These are phyloP conservation scores for Nemoura dubitans DNA, from an alignment of 2,888 invertebrate genomes.

Conservation along the genomic window DNA sequence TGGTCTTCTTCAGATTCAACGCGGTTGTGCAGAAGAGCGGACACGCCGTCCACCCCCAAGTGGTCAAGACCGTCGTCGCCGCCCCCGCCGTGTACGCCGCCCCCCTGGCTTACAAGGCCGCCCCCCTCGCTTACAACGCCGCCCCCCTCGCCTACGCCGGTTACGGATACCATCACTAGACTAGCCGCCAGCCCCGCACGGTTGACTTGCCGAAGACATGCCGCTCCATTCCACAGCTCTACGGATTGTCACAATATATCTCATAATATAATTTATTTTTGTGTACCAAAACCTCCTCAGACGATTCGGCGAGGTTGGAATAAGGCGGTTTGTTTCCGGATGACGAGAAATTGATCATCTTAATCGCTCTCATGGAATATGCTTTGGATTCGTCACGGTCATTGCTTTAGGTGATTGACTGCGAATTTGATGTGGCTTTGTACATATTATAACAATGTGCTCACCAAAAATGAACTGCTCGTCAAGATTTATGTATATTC, in stretches of 20 bases:
- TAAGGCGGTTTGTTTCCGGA: neutral
- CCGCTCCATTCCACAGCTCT: neutral
- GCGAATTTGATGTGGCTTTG: neutral
- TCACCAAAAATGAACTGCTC: too few relatives aligned
- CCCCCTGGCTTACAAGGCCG: constrained; percentile 10
- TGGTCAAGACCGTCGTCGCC: constrained; percentile 17
- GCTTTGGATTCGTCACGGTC: neutral
- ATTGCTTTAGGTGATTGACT: neutral
- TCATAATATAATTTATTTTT: neutral
- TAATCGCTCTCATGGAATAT: too few relatives aligned
- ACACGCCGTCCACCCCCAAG: constrained; percentile 44
- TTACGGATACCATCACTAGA: constrained; percentile 24
- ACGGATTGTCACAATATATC: neutral
- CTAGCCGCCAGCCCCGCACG: neutral
- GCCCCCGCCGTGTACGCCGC: constrained; percentile 22
- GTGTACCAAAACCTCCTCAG: neutral
- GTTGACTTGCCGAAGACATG: neutral
- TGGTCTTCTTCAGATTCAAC: constrained; percentile 37
- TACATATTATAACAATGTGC: too few relatives aligned
- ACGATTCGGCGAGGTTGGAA: neutral
- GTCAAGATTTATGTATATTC: too few relatives aligned
- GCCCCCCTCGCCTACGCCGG: constrained; percentile 14
- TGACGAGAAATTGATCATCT: too few relatives aligned
- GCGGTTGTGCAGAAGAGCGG: constrained; percentile 45
- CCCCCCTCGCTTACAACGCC: constrained; percentile 28